phyloP scores from a whole-genome alignment of 2,888 invertebrate species.

The Quadroppia sp. region DNA sequence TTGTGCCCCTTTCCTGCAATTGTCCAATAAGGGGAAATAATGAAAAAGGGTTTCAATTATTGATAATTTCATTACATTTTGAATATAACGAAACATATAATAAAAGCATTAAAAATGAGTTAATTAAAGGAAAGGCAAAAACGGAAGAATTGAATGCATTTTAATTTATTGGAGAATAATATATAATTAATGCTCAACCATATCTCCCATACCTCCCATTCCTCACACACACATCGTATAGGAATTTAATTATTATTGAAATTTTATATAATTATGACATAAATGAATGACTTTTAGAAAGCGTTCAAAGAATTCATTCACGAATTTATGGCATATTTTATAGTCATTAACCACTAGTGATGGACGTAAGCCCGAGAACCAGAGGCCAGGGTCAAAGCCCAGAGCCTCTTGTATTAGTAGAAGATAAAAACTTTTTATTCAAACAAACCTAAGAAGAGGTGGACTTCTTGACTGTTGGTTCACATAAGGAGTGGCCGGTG shows the following conservation, averaged over 20 bases:
- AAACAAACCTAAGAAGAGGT: constrained; percentile 4
- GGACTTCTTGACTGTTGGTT: constrained; percentile 58
- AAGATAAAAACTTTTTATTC: too few species aligned
- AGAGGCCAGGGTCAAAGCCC: too few species aligned
- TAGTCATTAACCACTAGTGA: too few species aligned
- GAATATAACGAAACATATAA: not conserved
- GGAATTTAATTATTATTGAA: constrained; percentile 1
- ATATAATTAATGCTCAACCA: not conserved
- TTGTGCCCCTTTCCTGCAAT: constrained; percentile 49
- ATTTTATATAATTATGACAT: constrained; percentile 1
- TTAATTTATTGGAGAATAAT: not conserved
- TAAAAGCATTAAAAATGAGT: not conserved
- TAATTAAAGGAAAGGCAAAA: too few species aligned
- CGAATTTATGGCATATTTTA: too few species aligned
- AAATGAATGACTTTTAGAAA: constrained; percentile 13
- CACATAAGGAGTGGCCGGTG: constrained; percentile 79
- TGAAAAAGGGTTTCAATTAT: too few species aligned
- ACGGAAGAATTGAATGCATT: too few species aligned
- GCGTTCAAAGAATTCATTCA: too few species aligned
- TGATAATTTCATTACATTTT: too few species aligned
- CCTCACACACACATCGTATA: not conserved
- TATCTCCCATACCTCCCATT: not conserved
- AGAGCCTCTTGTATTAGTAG: too few species aligned
- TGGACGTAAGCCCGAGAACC: too few species aligned
- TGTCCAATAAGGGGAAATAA: not conserved